Evolutionary conservation across 2,113 vertebrate genomes (phyloP).

Genomic region (Eudyptes chrysolophus): DNA sequence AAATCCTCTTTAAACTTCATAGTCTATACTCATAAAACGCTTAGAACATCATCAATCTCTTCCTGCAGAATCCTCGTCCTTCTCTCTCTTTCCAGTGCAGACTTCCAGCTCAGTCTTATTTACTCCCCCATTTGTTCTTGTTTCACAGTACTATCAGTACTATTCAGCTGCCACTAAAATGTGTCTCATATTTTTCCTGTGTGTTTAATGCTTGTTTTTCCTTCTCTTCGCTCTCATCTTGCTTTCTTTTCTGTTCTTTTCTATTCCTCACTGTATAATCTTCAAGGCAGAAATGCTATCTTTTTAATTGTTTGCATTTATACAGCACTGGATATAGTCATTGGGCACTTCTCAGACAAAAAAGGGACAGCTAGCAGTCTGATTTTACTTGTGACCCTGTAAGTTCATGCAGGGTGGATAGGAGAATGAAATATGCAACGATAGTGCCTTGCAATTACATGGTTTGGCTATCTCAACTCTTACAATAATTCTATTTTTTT

Average conservation of each 20-base stretch:
- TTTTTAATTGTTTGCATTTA: neutral
- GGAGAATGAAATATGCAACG: neutral
- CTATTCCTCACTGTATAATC: neutral
- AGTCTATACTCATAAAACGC: constrained; percentile 6
- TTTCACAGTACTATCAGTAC: constrained; percentile 17
- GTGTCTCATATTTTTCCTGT: neutral
- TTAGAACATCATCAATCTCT: constrained; percentile 36
- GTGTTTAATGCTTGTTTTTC: neutral
- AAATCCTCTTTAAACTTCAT: constrained; percentile 31
- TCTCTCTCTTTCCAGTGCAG: neutral
- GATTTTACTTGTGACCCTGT: neutral
- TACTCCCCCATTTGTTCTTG: neutral
- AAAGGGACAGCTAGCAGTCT: neutral
- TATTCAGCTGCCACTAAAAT: neutral
- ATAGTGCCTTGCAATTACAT: neutral
- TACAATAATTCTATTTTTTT: neutral
- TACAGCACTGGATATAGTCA: neutral
- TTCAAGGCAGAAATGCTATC: neutral
- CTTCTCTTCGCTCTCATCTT: neutral
- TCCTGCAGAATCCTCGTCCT: neutral
- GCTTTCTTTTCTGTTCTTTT: neutral
- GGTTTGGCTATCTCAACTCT: neutral
- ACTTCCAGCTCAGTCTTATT: neutral
- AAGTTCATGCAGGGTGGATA: neutral
- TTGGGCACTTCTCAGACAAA: neutral